These are phyloP conservation scores for Butastur rufipennis DNA, from an alignment of 2,113 vertebrate species.

Conservation along the genomic window DNA sequence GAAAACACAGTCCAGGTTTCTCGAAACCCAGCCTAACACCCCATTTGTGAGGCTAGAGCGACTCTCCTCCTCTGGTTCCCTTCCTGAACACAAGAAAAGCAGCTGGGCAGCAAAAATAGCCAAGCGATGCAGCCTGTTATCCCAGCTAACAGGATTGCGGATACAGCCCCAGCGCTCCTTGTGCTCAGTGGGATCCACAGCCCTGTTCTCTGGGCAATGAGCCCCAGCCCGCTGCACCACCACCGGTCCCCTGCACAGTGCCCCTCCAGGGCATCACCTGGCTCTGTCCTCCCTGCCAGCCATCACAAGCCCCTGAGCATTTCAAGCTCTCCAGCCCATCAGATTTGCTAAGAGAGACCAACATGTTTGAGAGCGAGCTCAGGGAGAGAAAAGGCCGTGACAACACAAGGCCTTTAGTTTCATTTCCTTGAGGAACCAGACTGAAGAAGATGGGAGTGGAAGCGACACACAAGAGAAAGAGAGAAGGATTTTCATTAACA, in stretches of 20 bases:
- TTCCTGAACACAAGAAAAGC: background rate
- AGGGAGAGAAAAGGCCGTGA: background rate
- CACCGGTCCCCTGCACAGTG: rapidly evolving
- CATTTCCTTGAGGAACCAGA: background rate
- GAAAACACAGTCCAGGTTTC: background rate
- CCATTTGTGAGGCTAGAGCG: rapidly evolving
- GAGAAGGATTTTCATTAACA: slow-evolving; percentile 23
- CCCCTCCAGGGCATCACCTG: rapidly evolving
- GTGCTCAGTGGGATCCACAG: background rate
- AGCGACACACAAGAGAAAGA: background rate
- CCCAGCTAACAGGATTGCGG: background rate
- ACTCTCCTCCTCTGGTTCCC: background rate
- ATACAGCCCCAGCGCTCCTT: rapidly evolving
- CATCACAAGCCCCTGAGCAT: rapidly evolving
- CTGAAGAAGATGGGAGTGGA: background rate
- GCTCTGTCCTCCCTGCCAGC: background rate
- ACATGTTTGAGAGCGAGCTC: rapidly evolving
- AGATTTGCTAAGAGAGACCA: background rate
- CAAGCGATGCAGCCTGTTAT: background rate
- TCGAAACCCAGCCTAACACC: background rate
- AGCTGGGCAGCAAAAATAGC: background rate
- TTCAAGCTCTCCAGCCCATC: background rate
- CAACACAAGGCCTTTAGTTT: background rate
- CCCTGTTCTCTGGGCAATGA: background rate
- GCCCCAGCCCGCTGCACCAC: background rate